Evolutionary conservation across 2,797 vertebrate genomes (phyloP).

Genomic region (Pteropus rufus): DNA sequence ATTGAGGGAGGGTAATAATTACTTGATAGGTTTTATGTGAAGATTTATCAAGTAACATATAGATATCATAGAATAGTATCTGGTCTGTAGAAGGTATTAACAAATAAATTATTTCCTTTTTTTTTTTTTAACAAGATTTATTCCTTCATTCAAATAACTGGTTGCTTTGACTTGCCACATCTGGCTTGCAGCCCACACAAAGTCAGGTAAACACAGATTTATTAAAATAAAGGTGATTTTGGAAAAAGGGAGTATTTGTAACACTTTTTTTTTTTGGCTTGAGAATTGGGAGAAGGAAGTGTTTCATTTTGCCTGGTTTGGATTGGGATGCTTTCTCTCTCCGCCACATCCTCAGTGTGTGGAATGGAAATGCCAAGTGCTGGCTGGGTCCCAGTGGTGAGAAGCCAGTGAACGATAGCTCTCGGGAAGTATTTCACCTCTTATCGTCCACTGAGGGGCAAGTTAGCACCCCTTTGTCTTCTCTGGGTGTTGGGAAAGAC

Average conservation of each 20-base stretch:
- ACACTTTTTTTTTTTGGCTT: not conserved
- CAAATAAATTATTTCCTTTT: not conserved
- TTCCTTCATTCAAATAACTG: not conserved
- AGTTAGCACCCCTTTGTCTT: not conserved
- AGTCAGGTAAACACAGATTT: not conserved
- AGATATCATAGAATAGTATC: not conserved
- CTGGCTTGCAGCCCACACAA: not conserved
- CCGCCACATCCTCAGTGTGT: slow-evolving; percentile 9
- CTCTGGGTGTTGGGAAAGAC: not conserved
- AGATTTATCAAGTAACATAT: not conserved
- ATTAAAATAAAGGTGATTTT: not conserved
- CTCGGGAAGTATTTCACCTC: not conserved
- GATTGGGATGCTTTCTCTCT: not conserved
- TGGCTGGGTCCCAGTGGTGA: not conserved
- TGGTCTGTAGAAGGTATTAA: not conserved
- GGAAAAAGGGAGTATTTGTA: not conserved
- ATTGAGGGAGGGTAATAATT: not conserved
- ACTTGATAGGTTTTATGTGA: not conserved
- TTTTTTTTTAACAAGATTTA: not conserved
- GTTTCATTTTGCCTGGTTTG: slow-evolving; percentile 54
- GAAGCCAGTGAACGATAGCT: not conserved
- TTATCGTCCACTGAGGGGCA: not conserved
- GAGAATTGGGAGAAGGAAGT: slow-evolving; percentile 19
- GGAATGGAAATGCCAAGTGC: not conserved
- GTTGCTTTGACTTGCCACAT: not conserved